A percentile compares a stretch with the other conserved stretches of the same genome.
phyloP scores from a whole-genome alignment of 1,140 invertebrate species.

The Mizuhopecten yessoensis region DNA sequence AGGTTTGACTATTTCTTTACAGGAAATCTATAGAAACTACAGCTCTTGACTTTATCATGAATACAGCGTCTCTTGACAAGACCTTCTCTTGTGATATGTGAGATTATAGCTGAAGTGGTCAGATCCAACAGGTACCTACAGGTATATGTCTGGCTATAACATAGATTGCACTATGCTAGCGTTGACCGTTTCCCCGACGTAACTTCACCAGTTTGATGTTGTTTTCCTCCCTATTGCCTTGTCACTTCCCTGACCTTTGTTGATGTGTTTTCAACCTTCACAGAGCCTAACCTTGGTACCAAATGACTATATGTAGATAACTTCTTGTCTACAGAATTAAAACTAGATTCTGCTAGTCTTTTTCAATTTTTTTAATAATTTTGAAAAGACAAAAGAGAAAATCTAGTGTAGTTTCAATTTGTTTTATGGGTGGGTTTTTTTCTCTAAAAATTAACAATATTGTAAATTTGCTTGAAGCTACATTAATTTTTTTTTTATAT shows the following conservation, averaged over 20 bases:
- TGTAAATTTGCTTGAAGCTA: too few species aligned
- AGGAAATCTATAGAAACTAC: not conserved
- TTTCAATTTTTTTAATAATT: too few species aligned
- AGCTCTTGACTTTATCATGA: too few species aligned
- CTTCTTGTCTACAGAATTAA: too few species aligned
- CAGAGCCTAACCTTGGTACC: slow-evolving; percentile 8
- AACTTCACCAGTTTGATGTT: not conserved
- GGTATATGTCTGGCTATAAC: not conserved
- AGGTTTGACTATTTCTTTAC: slow-evolving; percentile 69
- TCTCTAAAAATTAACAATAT: too few species aligned
- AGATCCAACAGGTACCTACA: not conserved
- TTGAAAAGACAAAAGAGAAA: too few species aligned
- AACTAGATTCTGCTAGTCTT: too few species aligned
- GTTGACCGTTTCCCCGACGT: not conserved
- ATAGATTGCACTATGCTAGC: not conserved
- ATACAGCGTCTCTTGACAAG: not conserved
- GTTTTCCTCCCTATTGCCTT: not conserved
- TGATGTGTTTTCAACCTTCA: not conserved
- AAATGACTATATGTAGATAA: too few species aligned
- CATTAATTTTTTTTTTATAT: not conserved
- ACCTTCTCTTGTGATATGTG: not conserved
- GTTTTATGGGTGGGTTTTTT: too few species aligned
- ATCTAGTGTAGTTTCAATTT: not conserved
- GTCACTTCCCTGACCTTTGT: not conserved
- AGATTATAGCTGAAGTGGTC: not conserved